Percentiles rank a stretch among this genome's conserved stretches.
Conservation (phyloP, 2,888 invertebrate genomes). For the Acholoe squamosa region DNA sequence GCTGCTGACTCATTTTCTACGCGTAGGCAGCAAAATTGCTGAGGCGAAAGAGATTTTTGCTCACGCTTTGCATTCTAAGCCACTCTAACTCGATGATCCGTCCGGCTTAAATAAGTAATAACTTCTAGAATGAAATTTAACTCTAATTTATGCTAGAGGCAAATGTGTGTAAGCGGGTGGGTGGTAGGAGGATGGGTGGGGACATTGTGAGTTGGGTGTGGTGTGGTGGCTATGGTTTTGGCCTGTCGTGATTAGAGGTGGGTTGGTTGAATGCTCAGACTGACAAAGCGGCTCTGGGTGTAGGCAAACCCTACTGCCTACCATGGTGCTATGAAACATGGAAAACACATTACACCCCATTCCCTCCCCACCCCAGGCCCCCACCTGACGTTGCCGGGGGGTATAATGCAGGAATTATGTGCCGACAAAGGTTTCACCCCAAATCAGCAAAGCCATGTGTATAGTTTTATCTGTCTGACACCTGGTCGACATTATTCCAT, state of each 20-base stretch:
- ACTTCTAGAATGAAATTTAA: constrained; percentile 19
- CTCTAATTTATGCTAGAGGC: background rate
- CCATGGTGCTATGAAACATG: constrained; percentile 44
- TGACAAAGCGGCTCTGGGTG: constrained; percentile 28
- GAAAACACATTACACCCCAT: constrained; percentile 45
- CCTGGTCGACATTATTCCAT: background rate
- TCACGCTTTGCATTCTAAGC: background rate
- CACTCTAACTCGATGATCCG: constrained; percentile 13
- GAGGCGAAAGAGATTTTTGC: background rate
- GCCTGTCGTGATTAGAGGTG: constrained; percentile 45
- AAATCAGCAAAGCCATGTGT: background rate
- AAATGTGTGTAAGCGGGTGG: background rate
- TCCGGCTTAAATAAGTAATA: background rate
- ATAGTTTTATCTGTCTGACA: too few relatives aligned
- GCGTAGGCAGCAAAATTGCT: too few relatives aligned
- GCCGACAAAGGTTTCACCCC: constrained; percentile 1
- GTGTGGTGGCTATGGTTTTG: background rate
- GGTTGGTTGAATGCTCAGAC: constrained; percentile 36
- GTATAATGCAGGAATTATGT: background rate
- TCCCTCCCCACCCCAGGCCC: background rate
- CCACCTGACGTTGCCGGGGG: background rate
- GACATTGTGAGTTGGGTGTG: background rate
- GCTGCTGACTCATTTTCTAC: too few relatives aligned
- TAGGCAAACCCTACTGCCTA: background rate
- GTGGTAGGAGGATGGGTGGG: background rate